These are phyloP conservation scores for Nycteola revayana DNA, from an alignment of 2,888 invertebrate species.

Conservation along the genomic window DNA sequence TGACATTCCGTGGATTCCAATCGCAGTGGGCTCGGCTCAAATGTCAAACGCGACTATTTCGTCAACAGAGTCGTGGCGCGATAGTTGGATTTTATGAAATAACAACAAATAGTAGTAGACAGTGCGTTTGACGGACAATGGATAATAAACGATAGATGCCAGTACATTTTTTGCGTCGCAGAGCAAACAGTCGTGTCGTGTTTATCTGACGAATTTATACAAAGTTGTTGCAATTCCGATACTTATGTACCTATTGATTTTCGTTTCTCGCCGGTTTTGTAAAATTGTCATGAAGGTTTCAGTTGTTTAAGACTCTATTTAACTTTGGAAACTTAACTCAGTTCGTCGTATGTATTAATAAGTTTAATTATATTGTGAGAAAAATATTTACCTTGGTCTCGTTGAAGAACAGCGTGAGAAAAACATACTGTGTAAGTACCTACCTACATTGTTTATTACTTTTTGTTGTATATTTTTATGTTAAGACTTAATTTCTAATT, in stretches of 20 bases:
- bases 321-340: conserved; percentile 20
- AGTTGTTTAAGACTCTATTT: conserved; percentile 44
- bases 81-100: conserved; percentile 79
- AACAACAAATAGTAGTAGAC: conserved; percentile 70
- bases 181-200: conserved; percentile 56
- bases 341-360: conserved; percentile 28
- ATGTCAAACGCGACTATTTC: conserved; percentile 86
- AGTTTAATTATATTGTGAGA: conserved; percentile 39
- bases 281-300: conserved; percentile 67
- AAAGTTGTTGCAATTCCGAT: conserved; percentile 58
- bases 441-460: conserved; percentile 1
- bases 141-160: conserved; percentile 63
- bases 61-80: conserved; percentile 81
- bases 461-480: conserved; percentile 1
- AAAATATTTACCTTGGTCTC: conserved; percentile 41
- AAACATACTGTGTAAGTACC: conserved; percentile 53
- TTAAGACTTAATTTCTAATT: no score
- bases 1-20: conserved; percentile 85
- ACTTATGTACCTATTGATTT: conserved; percentile 67
- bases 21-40: conserved; percentile 86
- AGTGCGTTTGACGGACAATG: conserved; percentile 70
- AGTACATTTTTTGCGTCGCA: conserved; percentile 58
- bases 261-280: conserved; percentile 72
- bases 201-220: conserved; percentile 47
- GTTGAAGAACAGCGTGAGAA: conserved; percentile 63